Evolutionary conservation across 2,888 invertebrate species (phyloP), one percentile per base, ranked within the genome.

Genomic region (Mechanitis mazaeus): DNA sequence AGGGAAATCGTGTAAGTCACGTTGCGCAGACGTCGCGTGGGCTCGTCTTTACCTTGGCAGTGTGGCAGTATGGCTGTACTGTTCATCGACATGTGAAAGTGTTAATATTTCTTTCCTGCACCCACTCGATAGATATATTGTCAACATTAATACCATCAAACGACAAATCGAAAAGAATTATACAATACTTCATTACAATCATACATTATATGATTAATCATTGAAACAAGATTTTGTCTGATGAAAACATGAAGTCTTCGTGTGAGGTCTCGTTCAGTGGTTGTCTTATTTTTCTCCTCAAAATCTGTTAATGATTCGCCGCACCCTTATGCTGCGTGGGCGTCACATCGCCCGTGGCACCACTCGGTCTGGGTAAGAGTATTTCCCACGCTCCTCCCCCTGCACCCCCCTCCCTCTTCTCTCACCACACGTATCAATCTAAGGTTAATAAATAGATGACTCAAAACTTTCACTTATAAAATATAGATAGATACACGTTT

Each of bases 71-170:
- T 6, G 70, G 58, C 75, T 71, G 64, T 75, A 85, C 83, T 86
- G 84, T 84, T 83, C 80, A 78, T 9, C 79, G 82, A 77, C 80
- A 77, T 80, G 87, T 84, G 88, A 88, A 88, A 88, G 88, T 86
- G 83, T 81, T 84, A 74, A 78, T 77, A 83, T 78, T 79, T 80
- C 80, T 81, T 79, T 81, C 78, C 80, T 72, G 77, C 83, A 80
- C 84, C 83, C 83, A 85, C 85, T 80, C 81, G 20, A 42, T 50
- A 53, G 69, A 68, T 59, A 59, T 63, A 62, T 64, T 66, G 65
- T 28, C 59, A 47, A 46, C 47, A 54, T 56, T 60, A 54, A 47
- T 31, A 33, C 31, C 38, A 5, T 42, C 35, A 12, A 35, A 58
- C 28, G 31, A 2, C 28, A 50, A 35, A 35, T 35, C 35, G 6